Evolutionary conservation across 2,797 vertebrate genomes (phyloP).

Genomic region (Falco columbarius): DNA sequence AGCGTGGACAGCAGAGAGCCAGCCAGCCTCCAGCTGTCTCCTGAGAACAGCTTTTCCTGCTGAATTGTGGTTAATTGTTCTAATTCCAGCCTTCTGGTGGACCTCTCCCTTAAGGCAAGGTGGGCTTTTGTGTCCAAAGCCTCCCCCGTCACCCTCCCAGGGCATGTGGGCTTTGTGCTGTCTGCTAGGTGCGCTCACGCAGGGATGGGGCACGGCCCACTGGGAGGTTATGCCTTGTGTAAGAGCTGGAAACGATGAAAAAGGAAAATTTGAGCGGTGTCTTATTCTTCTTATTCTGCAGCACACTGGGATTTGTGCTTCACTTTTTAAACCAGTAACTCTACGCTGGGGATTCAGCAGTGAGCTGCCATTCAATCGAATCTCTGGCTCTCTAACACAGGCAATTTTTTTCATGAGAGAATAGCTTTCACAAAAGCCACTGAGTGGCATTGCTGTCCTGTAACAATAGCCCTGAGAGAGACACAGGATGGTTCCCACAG

Average conservation of each 20-base stretch:
- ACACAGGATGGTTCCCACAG: neutral
- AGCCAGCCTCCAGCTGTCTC: neutral
- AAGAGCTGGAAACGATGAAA: neutral
- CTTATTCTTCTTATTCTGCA: neutral
- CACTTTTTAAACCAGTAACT: neutral
- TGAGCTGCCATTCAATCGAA: neutral
- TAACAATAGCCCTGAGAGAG: neutral
- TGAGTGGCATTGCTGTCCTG: conserved; percentile 40
- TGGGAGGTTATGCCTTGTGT: neutral
- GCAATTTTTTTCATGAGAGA: neutral
- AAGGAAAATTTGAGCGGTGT: neutral
- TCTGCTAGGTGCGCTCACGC: too few species aligned
- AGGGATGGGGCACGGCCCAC: rapidly evolving
- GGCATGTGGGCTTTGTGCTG: rapidly evolving
- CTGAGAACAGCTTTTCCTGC: neutral
- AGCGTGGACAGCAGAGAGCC: rapidly evolving
- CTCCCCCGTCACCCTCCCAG: neutral
- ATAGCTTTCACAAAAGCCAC: neutral
- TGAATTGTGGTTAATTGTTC: neutral
- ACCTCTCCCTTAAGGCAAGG: neutral
- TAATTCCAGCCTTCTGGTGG: neutral
- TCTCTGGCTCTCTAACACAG: neutral
- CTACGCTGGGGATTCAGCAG: neutral
- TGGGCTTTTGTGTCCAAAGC: neutral
- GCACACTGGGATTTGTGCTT: neutral